phyloP scores from a whole-genome alignment of 2,888 invertebrate genomes.

The Euzetes globulus region DNA sequence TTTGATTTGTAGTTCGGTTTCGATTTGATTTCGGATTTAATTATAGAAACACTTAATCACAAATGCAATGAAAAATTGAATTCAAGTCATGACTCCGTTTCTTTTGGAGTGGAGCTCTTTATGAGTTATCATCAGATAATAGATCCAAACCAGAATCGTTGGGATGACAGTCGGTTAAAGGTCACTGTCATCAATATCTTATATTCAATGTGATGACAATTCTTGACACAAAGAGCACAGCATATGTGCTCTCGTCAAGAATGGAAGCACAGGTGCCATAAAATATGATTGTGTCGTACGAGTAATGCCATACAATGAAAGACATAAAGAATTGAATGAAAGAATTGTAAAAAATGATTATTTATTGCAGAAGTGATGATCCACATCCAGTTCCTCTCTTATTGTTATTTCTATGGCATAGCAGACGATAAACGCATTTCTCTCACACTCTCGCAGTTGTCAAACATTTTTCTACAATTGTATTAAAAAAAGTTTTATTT shows the following conservation, averaged over 20 bases:
- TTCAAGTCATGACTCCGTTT: background rate
- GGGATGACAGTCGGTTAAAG: background rate
- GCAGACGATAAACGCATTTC: background rate
- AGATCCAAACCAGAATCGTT: background rate
- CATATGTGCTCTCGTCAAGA: background rate
- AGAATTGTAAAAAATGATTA: slow-evolving; percentile 7
- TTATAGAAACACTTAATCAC: background rate
- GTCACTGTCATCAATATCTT: slow-evolving; percentile 9
- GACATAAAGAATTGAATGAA: background rate
- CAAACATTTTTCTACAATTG: slow-evolving; percentile 4
- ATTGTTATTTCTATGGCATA: slow-evolving; percentile 20
- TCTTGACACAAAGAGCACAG: background rate
- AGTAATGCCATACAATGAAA: background rate
- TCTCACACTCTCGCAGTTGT: background rate
- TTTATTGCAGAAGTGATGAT: slow-evolving; percentile 5
- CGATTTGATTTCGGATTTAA: background rate
- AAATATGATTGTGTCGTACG: background rate
- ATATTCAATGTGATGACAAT: slow-evolving; percentile 3
- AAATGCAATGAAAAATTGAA: background rate
- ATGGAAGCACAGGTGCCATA: slow-evolving; percentile 23
- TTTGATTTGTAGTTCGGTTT: background rate
- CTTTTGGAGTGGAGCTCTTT: background rate
- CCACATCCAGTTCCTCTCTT: slow-evolving; percentile 1
- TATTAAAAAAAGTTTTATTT: background rate
- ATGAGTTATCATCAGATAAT: background rate